These are phyloP conservation scores for Phaethornis superciliosus DNA, from an alignment of 2,113 vertebrate genomes.

Conservation along the genomic window DNA sequence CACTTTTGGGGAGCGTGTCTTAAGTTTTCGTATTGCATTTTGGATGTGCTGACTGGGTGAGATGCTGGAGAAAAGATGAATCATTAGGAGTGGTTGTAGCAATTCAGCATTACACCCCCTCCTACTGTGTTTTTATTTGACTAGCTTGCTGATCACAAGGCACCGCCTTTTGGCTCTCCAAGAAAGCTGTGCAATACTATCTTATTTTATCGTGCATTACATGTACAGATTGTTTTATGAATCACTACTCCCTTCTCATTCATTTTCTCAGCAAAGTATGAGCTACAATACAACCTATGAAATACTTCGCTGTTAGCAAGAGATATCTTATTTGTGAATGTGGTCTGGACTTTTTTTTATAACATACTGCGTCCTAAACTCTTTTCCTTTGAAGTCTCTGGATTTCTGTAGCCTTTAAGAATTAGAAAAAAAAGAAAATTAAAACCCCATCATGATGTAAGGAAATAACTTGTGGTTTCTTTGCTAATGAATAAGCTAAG, in stretches of 20 bases:
- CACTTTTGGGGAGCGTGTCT: rapidly evolving
- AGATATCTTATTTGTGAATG: slow-evolving; percentile 25
- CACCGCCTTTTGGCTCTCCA: slow-evolving; percentile 34
- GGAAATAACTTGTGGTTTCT: slow-evolving; percentile 72
- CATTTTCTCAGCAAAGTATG: neutral
- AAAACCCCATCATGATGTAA: slow-evolving; percentile 14
- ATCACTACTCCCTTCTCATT: slow-evolving; percentile 19
- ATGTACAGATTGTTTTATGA: slow-evolving; percentile 22
- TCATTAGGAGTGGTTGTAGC: slow-evolving; percentile 47
- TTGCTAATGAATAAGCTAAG: slow-evolving; percentile 74
- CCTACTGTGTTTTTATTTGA: slow-evolving; percentile 28
- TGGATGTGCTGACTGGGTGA: neutral
- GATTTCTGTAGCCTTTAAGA: slow-evolving; percentile 23
- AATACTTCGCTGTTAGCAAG: slow-evolving; percentile 30
- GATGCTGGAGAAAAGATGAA: slow-evolving; percentile 11
- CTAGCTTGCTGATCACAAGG: neutral
- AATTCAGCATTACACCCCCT: neutral
- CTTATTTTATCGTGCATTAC: neutral
- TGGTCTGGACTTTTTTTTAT: slow-evolving; percentile 45
- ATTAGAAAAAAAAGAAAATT: slow-evolving; percentile 12
- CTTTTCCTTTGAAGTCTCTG: slow-evolving; percentile 67
- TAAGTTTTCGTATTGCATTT: neutral
- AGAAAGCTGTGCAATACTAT: slow-evolving; percentile 19
- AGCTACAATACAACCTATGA: slow-evolving; percentile 43
- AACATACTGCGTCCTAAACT: slow-evolving; percentile 54